Evolutionary conservation across 2,113 vertebrate species (phyloP).

Genomic region (Lates calcarifer): DNA sequence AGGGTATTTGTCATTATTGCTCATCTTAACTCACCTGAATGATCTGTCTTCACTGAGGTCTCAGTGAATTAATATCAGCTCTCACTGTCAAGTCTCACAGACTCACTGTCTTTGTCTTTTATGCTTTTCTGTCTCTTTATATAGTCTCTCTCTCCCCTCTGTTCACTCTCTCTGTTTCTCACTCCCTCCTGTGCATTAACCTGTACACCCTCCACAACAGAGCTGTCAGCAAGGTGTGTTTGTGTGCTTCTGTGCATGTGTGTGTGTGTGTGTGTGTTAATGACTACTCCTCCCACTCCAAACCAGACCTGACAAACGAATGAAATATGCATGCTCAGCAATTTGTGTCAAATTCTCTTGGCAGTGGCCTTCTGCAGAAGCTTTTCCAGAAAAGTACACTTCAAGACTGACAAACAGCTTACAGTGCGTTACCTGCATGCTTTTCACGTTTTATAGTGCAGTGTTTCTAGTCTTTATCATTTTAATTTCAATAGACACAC

Average conservation of each 20-base stretch:
- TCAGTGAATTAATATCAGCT: slow-evolving; percentile 33
- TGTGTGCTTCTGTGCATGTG: slow-evolving; percentile 2
- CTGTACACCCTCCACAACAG: slow-evolving; percentile 46
- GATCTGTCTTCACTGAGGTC: slow-evolving; percentile 9
- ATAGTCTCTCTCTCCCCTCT: background rate
- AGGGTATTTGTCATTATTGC: background rate
- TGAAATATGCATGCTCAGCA: slow-evolving; percentile 65
- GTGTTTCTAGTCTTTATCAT: background rate
- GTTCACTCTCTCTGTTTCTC: slow-evolving; percentile 18
- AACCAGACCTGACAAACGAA: slow-evolving; percentile 65
- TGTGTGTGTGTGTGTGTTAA: slow-evolving; percentile 44
- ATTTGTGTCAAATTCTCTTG: slow-evolving; percentile 52
- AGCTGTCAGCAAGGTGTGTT: slow-evolving; percentile 48
- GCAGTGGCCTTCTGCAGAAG: slow-evolving; percentile 43
- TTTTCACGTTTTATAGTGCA: background rate
- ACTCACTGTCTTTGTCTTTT: slow-evolving; percentile 33
- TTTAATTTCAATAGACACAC: background rate
- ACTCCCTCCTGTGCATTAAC: slow-evolving; percentile 11
- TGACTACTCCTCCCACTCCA: slow-evolving; percentile 58
- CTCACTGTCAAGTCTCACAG: slow-evolving; percentile 14
- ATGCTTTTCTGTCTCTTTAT: slow-evolving; percentile 17
- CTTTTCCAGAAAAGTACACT: slow-evolving; percentile 32
- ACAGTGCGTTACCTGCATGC: background rate
- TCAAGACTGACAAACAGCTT: slow-evolving; percentile 10
- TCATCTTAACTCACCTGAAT: slow-evolving; percentile 5